Evolutionary conservation across 2,113 vertebrate genomes (phyloP).

Genomic region (Pristiophorus japonicus): DNA sequence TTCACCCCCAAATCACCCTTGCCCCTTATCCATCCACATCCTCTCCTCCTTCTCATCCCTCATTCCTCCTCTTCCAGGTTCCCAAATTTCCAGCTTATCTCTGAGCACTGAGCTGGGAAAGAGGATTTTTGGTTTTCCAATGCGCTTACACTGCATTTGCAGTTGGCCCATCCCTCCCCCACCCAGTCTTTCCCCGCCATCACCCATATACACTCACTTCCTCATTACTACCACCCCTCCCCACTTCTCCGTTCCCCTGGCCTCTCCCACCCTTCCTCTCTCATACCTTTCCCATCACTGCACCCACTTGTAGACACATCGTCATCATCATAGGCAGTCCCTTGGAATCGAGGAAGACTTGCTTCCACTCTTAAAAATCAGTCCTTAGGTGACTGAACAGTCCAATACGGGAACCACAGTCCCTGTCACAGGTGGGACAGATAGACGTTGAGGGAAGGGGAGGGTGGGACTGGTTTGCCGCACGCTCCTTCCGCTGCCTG

Average conservation of each 20-base stretch:
- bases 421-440: too few relatives aligned
- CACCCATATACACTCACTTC: background rate
- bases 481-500: too few relatives aligned
- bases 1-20: background rate
- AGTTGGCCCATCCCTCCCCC: background rate
- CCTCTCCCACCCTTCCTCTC: background rate
- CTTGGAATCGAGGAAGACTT: too few relatives aligned
- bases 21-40: background rate
- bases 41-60: background rate
- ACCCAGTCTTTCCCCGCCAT: background rate
- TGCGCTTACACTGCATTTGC: background rate
- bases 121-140: background rate
- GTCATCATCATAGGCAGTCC: too few relatives aligned
- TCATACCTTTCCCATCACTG: background rate
- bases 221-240: background rate
- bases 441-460: too few relatives aligned
- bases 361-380: too few relatives aligned
- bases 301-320: background rate
- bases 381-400: too few relatives aligned
- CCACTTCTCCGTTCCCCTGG: background rate
- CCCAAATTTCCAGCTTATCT: background rate
- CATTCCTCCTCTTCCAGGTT: background rate
- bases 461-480: too few relatives aligned
- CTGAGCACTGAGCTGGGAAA: background rate
- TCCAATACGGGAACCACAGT: too few relatives aligned